Conservation (phyloP, 2,888 invertebrate species). For the Drepanosiphum platanoidis region DNA sequence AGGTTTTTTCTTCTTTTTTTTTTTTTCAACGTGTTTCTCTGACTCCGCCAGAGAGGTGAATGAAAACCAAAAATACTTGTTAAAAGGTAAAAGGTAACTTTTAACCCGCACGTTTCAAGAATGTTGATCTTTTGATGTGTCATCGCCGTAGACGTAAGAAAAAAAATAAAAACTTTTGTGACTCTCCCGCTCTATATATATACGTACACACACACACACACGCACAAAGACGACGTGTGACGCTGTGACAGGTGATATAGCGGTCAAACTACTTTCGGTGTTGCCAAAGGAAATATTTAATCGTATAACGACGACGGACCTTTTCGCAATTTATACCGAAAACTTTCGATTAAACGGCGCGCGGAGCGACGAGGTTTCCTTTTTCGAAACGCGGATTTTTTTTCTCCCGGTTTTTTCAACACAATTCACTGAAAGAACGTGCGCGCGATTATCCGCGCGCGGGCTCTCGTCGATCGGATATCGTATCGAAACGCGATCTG, state of each 20-base stretch:
- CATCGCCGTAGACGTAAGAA: neutral
- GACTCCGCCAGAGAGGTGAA: neutral
- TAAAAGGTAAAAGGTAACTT: neutral
- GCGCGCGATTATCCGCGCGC: too few relatives aligned
- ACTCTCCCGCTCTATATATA: neutral
- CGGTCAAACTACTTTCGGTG: neutral
- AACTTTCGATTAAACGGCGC: neutral
- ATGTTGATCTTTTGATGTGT: constrained; percentile 1
- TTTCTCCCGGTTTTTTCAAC: too few relatives aligned
- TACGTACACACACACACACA: neutral
- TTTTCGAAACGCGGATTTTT: neutral
- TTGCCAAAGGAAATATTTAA: neutral
- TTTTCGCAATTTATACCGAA: neutral
- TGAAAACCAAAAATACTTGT: neutral
- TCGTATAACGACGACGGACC: neutral
- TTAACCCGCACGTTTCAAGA: neutral
- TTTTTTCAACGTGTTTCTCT: neutral
- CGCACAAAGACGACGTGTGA: neutral
- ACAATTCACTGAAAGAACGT: too few relatives aligned
- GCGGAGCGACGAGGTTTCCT: neutral
- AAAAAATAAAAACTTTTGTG: neutral
- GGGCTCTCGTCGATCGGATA: too few relatives aligned
- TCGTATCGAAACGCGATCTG: too few relatives aligned
- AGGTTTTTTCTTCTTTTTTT: neutral
- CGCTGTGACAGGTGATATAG: neutral